These are phyloP conservation scores for Pitangus sulphuratus DNA, from an alignment of 2,797 vertebrate genomes.

Conservation along the genomic window DNA sequence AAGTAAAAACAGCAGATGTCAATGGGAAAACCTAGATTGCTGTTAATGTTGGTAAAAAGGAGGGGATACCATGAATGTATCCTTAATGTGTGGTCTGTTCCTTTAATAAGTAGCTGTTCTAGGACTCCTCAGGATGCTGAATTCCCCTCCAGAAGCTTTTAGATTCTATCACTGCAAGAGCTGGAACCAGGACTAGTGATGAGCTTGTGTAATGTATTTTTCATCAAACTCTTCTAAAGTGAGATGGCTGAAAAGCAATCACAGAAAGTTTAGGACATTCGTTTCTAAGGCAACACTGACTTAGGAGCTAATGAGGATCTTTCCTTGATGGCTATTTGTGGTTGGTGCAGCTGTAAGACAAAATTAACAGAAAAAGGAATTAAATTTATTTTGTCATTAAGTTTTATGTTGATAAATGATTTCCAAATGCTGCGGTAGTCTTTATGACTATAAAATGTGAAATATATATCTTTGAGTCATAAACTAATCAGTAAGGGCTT, in stretches of 20 bases:
- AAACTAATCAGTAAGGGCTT: neutral
- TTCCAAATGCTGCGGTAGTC: slow-evolving; percentile 30
- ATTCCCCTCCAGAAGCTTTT: neutral
- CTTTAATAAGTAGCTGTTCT: neutral
- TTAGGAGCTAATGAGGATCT: neutral
- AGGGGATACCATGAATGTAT: neutral
- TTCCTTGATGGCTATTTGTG: slow-evolving; percentile 11
- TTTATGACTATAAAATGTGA: neutral
- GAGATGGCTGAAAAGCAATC: neutral
- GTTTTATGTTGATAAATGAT: slow-evolving; percentile 34
- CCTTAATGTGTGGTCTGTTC: neutral
- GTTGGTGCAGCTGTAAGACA: slow-evolving; percentile 21
- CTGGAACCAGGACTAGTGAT: neutral
- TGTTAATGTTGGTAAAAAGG: neutral
- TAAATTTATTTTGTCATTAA: slow-evolving; percentile 53
- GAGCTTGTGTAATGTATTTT: neutral
- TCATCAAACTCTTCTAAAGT: neutral
- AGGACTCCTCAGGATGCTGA: neutral
- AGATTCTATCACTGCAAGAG: neutral
- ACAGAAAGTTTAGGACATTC: neutral
- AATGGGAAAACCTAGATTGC: neutral
- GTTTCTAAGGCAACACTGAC: neutral
- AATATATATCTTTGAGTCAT: slow-evolving; percentile 21
- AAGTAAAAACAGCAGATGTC: neutral
- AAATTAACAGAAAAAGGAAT: slow-evolving; percentile 39